A percentile compares a stretch with the other conserved stretches of the same genome.
Conservation (phyloP, 2,113 vertebrate genomes). For the Saguinus midas region DNA sequence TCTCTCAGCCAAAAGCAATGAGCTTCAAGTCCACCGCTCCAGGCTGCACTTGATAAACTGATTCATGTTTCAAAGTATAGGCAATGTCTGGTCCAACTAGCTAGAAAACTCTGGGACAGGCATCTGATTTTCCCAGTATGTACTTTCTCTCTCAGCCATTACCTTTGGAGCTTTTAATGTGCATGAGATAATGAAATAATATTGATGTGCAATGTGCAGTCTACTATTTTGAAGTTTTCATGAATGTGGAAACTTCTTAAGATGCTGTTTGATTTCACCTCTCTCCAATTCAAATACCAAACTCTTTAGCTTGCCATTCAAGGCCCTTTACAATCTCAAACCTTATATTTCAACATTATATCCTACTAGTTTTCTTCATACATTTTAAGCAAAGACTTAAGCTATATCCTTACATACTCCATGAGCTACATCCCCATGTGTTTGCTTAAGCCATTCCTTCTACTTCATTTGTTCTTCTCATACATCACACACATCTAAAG, state of each 20-base stretch:
- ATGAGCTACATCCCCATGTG: rapidly evolving
- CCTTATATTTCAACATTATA: not conserved
- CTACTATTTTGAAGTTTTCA: not conserved
- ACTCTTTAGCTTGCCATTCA: not conserved
- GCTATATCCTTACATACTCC: not conserved
- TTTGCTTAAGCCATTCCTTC: not conserved
- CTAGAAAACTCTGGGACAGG: not conserved
- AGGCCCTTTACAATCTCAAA: not conserved
- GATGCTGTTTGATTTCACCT: not conserved
- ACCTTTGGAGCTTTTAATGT: not conserved
- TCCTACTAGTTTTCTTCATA: not conserved
- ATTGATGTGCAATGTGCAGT: not conserved
- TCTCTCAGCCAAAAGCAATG: not conserved
- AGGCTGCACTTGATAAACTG: not conserved
- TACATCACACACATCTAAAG: rapidly evolving
- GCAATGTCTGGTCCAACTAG: rapidly evolving
- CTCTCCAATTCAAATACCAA: not conserved
- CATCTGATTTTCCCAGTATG: not conserved
- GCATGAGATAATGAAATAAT: not conserved
- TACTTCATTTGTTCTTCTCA: not conserved
- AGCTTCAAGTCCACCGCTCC: not conserved
- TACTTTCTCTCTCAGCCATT: not conserved
- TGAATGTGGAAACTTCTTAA: not conserved
- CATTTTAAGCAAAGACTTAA: not conserved
- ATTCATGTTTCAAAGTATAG: not conserved